Conservation (phyloP, 2,888 invertebrate species). For the Aphrophora alni region DNA sequence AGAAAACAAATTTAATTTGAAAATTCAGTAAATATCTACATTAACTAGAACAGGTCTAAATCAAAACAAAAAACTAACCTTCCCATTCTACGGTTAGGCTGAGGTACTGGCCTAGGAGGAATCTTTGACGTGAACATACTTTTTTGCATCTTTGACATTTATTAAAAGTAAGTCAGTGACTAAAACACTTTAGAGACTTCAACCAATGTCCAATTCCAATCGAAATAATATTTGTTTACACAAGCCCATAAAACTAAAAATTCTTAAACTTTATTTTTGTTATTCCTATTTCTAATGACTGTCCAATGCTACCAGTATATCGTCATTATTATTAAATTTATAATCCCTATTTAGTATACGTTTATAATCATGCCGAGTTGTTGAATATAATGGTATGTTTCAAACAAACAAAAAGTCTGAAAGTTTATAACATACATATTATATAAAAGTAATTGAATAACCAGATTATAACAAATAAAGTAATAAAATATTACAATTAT, state of each 20-base stretch:
- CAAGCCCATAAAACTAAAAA: background rate
- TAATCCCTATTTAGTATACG: no score
- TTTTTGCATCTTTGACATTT: conserved; percentile 76
- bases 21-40: no score
- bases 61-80: conserved; percentile 22
- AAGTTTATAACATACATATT: no score
- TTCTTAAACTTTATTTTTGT: background rate
- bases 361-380: no score
- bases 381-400: no score
- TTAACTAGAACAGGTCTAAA: background rate
- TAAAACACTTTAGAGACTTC: background rate
- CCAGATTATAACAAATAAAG: no score
- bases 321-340: no score
- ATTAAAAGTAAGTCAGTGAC: background rate
- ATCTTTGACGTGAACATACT: conserved; percentile 71
- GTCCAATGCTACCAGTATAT: background rate
- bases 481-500: no score
- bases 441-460: no score
- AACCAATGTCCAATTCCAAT: no score
- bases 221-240: background rate
- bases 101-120: conserved; percentile 64
- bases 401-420: no score
- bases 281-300: background rate
- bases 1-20: no score
- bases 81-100: conserved; percentile 54